Evolutionary conservation across 2,888 invertebrate species (phyloP).

Genomic region (Rhagophthalmus giganteus): DNA sequence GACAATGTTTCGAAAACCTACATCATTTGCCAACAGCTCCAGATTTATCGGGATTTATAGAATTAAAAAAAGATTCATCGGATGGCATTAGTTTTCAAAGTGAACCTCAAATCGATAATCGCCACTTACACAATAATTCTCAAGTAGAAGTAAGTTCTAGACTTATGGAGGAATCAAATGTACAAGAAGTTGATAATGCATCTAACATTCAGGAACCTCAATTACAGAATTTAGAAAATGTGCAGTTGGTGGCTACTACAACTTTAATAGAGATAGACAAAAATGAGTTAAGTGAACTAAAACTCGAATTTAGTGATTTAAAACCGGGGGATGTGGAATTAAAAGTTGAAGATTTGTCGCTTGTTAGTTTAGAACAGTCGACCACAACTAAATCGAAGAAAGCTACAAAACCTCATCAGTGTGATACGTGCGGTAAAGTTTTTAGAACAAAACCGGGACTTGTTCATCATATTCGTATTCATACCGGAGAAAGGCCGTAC

Average conservation of each 20-base stretch:
- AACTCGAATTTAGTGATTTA: constrained; percentile 44
- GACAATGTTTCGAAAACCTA: constrained; percentile 49
- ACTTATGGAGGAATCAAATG: constrained; percentile 7
- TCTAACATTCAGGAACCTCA: constrained; percentile 28
- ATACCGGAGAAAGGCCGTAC: constrained; percentile 55
- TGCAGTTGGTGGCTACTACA: constrained; percentile 37
- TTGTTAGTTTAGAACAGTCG: constrained; percentile 33
- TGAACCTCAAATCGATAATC: constrained; percentile 2
- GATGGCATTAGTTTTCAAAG: constrained; percentile 8
- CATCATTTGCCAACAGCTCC: constrained; percentile 43
- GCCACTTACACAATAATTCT: constrained; percentile 4
- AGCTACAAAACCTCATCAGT: constrained; percentile 49
- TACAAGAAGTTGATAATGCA: constrained; percentile 13
- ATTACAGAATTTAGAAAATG: constrained; percentile 38
- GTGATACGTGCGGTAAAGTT: constrained; percentile 54
- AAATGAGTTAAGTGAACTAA: constrained; percentile 41
- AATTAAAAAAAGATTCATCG: constrained; percentile 44
- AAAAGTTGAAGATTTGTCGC: constrained; percentile 41
- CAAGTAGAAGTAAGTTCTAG: constrained; percentile 4
- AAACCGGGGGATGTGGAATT: constrained; percentile 38
- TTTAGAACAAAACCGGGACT: constrained; percentile 53
- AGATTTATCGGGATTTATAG: constrained; percentile 47
- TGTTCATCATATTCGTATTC: constrained; percentile 54
- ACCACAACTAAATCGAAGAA: constrained; percentile 34
- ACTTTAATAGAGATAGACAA: constrained; percentile 31